Percentiles rank a stretch among this genome's conserved stretches.
Evolutionary conservation across 2,113 vertebrate genomes (phyloP).

Genomic region (Hemicordylus capensis): DNA sequence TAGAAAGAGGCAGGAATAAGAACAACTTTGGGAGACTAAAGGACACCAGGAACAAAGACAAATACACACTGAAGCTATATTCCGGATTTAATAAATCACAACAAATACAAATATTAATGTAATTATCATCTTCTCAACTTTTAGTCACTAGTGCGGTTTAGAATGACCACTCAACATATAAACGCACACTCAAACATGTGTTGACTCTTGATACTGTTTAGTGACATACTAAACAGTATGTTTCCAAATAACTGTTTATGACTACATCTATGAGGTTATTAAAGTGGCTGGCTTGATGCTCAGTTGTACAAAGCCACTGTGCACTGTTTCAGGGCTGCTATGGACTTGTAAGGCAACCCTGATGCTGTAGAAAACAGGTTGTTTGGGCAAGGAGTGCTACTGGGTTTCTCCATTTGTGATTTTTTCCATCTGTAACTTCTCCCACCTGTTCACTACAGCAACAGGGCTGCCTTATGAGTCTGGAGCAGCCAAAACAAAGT

Average conservation of each 20-base stretch:
- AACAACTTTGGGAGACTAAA: not conserved
- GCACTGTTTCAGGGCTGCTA: too few relatives aligned
- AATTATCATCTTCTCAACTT: not conserved
- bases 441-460: too few relatives aligned
- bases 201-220: not conserved
- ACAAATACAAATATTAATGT: not conserved
- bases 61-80: not conserved
- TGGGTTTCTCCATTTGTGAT: too few relatives aligned
- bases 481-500: too few relatives aligned
- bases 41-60: not conserved
- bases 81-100: not conserved
- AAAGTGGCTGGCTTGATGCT: too few relatives aligned
- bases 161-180: not conserved
- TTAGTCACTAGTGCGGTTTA: not conserved
- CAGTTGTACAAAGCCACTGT: too few relatives aligned
- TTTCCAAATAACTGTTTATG: not conserved
- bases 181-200: not conserved
- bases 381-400: too few relatives aligned
- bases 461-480: too few relatives aligned
- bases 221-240: too few relatives aligned
- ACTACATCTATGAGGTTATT: not conserved
- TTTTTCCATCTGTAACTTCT: too few relatives aligned
- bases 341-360: too few relatives aligned
- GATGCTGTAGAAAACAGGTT: too few relatives aligned
- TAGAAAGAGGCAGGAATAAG: not conserved